Percentiles rank a stretch among this genome's conserved stretches.
Evolutionary conservation across 2,797 vertebrate genomes (phyloP).

Genomic region (Fistularia commersonii): DNA sequence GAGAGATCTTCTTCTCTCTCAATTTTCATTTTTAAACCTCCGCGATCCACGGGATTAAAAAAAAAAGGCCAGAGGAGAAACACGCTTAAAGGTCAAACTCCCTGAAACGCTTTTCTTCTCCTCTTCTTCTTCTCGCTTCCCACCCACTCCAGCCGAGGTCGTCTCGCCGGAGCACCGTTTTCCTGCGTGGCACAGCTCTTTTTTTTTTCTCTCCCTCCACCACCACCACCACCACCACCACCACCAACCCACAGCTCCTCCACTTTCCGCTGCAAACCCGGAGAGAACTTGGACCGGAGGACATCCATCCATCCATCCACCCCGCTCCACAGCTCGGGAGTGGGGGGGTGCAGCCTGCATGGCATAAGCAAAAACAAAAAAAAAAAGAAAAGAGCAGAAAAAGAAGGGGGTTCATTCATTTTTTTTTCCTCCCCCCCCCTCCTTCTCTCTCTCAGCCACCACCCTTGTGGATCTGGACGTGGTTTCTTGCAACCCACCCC

Average conservation of each 20-base stretch:
- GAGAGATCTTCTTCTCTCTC: constrained; percentile 1
- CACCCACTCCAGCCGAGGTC: constrained; percentile 54
- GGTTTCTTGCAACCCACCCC: constrained; percentile 7
- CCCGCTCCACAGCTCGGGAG: no score
- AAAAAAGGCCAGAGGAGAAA: constrained; percentile 5
- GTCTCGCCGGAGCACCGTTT: constrained; percentile 59
- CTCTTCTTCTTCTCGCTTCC: constrained; percentile 3
- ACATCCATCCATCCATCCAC: no score
- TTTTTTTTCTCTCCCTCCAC: constrained; percentile 33
- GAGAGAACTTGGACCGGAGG: constrained; percentile 51
- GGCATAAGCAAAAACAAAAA: constrained; percentile 32
- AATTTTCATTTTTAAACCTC: background rate
- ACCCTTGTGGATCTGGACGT: constrained; percentile 65
- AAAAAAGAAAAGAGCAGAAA: no score
- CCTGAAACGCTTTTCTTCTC: constrained; percentile 45
- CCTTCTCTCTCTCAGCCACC: constrained; percentile 54
- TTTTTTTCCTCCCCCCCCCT: constrained; percentile 10
- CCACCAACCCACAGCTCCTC: no score
- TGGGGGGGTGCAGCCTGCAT: no score
- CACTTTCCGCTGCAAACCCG: constrained; percentile 60
- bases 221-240: no score
- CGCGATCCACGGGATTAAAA: constrained; percentile 19
- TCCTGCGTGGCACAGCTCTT: constrained; percentile 72
- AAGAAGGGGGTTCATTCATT: constrained; percentile 83
- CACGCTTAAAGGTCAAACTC: constrained; percentile 33